phyloP scores from a whole-genome alignment of 2,113 vertebrate genomes.

The Gila orcuttii region DNA sequence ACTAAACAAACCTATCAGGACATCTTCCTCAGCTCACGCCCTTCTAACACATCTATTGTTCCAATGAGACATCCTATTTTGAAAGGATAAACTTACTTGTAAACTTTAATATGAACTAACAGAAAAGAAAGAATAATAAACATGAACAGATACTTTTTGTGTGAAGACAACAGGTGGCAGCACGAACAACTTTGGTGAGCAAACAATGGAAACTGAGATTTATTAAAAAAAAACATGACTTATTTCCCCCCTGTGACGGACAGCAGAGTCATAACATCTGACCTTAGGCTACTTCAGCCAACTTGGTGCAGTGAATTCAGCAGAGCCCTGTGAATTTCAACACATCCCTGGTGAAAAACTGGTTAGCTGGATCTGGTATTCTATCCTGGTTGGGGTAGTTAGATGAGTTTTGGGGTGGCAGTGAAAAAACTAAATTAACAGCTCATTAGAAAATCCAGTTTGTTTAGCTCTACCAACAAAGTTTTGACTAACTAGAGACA shows the following conservation, averaged over 20 bases:
- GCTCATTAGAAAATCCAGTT: neutral
- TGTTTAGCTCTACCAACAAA: neutral
- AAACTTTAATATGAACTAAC: neutral
- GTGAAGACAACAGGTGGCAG: neutral
- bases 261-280: neutral
- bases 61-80: neutral
- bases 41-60: slow-evolving; percentile 8
- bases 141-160: neutral
- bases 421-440: neutral
- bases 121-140: neutral
- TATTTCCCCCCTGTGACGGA: neutral
- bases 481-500: neutral
- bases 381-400: neutral
- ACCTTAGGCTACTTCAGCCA: neutral
- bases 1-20: neutral
- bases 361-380: neutral
- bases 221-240: neutral
- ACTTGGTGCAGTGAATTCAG: neutral
- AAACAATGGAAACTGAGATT: slow-evolving; percentile 5
- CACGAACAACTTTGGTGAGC: neutral
- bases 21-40: neutral
- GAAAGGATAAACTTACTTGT: neutral
- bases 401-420: neutral
- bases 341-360: neutral
- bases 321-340: slow-evolving; percentile 24